A percentile compares a stretch with the other conserved stretches of the same genome.
Conservation (phyloP, 2,888 invertebrate species). For the Laothoe populi region DNA sequence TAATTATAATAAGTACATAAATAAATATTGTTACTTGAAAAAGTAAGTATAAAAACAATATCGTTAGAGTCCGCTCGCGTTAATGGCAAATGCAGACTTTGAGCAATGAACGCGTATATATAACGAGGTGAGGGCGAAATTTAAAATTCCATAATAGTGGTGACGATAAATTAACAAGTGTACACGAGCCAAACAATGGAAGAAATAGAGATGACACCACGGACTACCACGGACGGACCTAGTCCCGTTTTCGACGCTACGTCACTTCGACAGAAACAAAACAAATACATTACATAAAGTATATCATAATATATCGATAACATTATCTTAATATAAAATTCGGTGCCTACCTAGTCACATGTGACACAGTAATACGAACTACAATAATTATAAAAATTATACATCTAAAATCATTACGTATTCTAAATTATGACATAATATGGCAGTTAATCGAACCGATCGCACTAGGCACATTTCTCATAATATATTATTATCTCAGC, state of each 20-base stretch:
- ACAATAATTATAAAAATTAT: constrained; percentile 73
- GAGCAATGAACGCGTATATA: constrained; percentile 74
- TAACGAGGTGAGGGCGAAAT: constrained; percentile 55
- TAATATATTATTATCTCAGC: constrained; percentile 57
- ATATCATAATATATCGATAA: constrained; percentile 58
- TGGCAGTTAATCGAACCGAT: constrained; percentile 84
- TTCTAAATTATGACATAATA: constrained; percentile 83
- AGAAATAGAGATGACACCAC: too few relatives aligned
- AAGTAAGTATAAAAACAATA: constrained; percentile 64
- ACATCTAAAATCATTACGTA: constrained; percentile 74
- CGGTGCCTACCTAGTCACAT: constrained; percentile 75
- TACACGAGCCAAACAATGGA: constrained; percentile 56
- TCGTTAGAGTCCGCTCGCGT: constrained; percentile 67
- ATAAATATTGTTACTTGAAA: constrained; percentile 75
- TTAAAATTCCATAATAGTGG: constrained; percentile 62
- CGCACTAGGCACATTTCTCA: constrained; percentile 72
- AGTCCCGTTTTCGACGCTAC: constrained; percentile 30
- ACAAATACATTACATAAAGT: constrained; percentile 61
- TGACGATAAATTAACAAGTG: constrained; percentile 79
- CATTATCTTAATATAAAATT: constrained; percentile 71
- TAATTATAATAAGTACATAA: constrained; percentile 81
- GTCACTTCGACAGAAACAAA: constrained; percentile 35
- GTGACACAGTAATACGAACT: constrained; percentile 71
- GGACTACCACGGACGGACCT: constrained; percentile 52
- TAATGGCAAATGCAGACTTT: constrained; percentile 66